Evolutionary conservation across 1,140 invertebrate species (phyloP).

Genomic region (Aphaenogaster ashmeadi): DNA sequence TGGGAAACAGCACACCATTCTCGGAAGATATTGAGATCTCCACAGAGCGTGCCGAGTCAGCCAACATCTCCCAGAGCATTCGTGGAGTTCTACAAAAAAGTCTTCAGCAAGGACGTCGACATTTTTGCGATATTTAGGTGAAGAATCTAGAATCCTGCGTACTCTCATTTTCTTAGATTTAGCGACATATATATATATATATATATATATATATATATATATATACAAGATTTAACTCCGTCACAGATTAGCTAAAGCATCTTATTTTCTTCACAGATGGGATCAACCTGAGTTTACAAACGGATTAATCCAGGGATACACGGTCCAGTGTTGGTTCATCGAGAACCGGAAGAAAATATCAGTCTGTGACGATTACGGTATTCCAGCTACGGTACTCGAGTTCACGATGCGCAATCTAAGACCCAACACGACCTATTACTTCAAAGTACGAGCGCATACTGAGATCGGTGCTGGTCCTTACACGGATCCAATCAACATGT

Average conservation of each 20-base stretch:
- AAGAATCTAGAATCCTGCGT: not conserved
- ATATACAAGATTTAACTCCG: not conserved
- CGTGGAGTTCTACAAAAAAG: conserved; percentile 87
- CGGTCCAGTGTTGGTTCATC: conserved; percentile 90
- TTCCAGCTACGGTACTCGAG: conserved; percentile 84
- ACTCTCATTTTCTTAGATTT: not conserved
- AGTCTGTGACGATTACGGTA: conserved; percentile 78
- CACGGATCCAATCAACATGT: conserved; percentile 89
- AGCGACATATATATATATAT: not conserved
- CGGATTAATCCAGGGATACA: conserved; percentile 92
- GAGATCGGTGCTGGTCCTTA: conserved; percentile 91
- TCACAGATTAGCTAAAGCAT: not conserved
- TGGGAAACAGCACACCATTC: conserved; percentile 92
- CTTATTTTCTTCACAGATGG: conserved; percentile 89
- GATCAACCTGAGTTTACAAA: conserved; percentile 91
- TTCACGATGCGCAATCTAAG: conserved; percentile 88
- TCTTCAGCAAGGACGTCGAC: conserved; percentile 84
- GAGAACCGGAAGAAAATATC: conserved; percentile 75
- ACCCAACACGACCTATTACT: conserved; percentile 91
- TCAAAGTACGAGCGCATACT: conserved; percentile 94
- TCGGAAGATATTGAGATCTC: conserved; percentile 88
- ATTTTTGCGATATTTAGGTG: conserved; percentile 88
- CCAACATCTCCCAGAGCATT: conserved; percentile 91
- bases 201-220: not conserved
- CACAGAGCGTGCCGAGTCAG: conserved; percentile 91